Percentiles rank a stretch among this genome's conserved stretches.
These are phyloP conservation scores for Pollenia labialis DNA, from an alignment of 2,888 invertebrate species.

Conservation along the genomic window DNA sequence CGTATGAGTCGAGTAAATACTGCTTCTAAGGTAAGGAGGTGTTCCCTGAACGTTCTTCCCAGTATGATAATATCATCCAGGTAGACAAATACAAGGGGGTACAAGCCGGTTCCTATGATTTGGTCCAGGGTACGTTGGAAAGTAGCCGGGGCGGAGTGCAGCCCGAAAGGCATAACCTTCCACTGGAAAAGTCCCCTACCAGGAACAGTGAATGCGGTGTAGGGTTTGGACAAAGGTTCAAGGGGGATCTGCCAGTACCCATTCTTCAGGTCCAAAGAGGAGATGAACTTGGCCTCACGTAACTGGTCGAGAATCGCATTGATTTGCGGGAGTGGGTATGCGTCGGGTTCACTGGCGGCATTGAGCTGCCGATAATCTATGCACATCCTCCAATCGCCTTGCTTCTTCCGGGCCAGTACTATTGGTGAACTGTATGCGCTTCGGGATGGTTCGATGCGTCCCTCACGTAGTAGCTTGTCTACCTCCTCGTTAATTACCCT, in stretches of 20 bases:
- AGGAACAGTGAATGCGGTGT: conserved; percentile 48
- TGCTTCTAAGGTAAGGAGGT: background rate
- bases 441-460: too few species aligned
- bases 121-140: conserved; percentile 46
- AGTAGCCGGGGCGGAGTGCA: conserved; percentile 50
- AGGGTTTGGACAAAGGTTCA: background rate
- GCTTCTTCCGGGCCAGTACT: too few species aligned
- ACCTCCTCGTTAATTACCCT: conserved; percentile 48
- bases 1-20: conserved; percentile 9
- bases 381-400: too few species aligned
- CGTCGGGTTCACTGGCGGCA: too few species aligned
- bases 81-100: conserved; percentile 42
- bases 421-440: too few species aligned
- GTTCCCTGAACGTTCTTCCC: conserved; percentile 30
- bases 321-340: conserved; percentile 48
- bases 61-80: conserved; percentile 50
- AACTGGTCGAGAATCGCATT: conserved; percentile 43
- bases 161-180: conserved; percentile 60
- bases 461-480: conserved; percentile 28
- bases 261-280: conserved; percentile 44
- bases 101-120: conserved; percentile 33
- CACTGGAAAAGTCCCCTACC: conserved; percentile 53
- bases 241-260: conserved; percentile 63
- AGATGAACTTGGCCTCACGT: conserved; percentile 36
- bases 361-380: too few species aligned